Evolutionary conservation across 1,140 invertebrate genomes (phyloP).

Genomic region (Drosophila setifemur): DNA sequence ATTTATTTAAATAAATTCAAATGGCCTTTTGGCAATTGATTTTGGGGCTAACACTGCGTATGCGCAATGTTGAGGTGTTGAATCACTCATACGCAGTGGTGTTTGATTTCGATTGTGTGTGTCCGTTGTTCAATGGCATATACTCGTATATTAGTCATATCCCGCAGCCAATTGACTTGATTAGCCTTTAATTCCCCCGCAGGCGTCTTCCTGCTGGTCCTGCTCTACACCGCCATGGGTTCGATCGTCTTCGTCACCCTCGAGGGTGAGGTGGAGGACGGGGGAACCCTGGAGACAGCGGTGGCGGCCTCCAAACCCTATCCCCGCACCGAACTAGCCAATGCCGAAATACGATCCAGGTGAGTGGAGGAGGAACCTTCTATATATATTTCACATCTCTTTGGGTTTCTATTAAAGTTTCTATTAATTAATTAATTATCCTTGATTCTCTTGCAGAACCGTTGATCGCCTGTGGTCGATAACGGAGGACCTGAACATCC

Average conservation of each 20-base stretch:
- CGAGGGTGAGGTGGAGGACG: constrained; percentile 86
- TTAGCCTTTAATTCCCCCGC: neutral
- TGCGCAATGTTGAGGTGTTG: too few relatives aligned
- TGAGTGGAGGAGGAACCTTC: constrained; percentile 41
- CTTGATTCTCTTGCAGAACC: constrained; percentile 81
- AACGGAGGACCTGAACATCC: constrained; percentile 95
- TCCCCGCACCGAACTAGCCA: constrained; percentile 83
- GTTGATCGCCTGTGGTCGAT: constrained; percentile 95
- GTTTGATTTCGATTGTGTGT: too few relatives aligned
- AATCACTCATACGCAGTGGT: too few relatives aligned
- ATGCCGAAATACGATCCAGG: constrained; percentile 83
- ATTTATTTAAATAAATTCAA: too few relatives aligned
- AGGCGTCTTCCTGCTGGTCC: constrained; percentile 92
- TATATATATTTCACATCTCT: too few relatives aligned
- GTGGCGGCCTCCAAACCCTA: constrained; percentile 86
- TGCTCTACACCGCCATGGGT: constrained; percentile 94
- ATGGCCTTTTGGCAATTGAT: too few relatives aligned
- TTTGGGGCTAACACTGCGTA: too few relatives aligned
- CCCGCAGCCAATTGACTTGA: too few relatives aligned
- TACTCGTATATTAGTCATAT: too few relatives aligned
- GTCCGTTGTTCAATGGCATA: too few relatives aligned
- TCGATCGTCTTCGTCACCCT: constrained; percentile 95
- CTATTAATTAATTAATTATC: neutral
- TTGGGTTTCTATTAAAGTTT: neutral
- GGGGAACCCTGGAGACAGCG: constrained; percentile 82